These are phyloP conservation scores for Lochmaea capreae DNA, from an alignment of 2,888 invertebrate genomes.

Conservation along the genomic window DNA sequence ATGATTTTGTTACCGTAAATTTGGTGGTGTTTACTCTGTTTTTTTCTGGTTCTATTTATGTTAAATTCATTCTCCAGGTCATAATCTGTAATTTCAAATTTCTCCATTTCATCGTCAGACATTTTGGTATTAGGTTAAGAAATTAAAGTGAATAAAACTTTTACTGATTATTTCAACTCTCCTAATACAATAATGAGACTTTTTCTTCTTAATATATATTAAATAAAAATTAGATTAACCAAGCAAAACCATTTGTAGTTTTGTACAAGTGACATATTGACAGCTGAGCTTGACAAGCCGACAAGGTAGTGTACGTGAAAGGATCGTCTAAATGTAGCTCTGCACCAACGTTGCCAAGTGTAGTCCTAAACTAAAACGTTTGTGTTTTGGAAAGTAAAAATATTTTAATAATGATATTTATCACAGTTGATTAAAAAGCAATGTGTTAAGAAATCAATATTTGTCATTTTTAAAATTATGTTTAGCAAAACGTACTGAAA, in stretches of 20 bases:
- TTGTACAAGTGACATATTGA: background rate
- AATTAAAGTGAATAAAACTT: background rate
- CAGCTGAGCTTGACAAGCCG: background rate
- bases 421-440: too few relatives aligned
- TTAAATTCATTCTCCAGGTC: slow-evolving; percentile 95
- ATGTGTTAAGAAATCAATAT: too few relatives aligned
- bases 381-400: too few relatives aligned
- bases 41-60: slow-evolving; percentile 77
- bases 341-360: too few relatives aligned
- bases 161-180: background rate
- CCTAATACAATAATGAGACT: too few relatives aligned
- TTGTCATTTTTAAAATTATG: too few relatives aligned
- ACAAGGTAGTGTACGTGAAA: too few relatives aligned
- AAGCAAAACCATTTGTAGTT: background rate
- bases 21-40: slow-evolving; percentile 87
- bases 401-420: too few relatives aligned
- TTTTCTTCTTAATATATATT: background rate
- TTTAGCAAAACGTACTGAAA: too few relatives aligned
- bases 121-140: slow-evolving; percentile 60
- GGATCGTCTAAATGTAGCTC: too few relatives aligned
- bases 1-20: slow-evolving; percentile 81
- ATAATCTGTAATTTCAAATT: slow-evolving; percentile 94
- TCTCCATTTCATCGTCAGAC: slow-evolving; percentile 90
- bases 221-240: background rate
- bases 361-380: too few relatives aligned